phyloP scores from a whole-genome alignment of 2,797 vertebrate genomes.

The Diglossa cyanea region DNA sequence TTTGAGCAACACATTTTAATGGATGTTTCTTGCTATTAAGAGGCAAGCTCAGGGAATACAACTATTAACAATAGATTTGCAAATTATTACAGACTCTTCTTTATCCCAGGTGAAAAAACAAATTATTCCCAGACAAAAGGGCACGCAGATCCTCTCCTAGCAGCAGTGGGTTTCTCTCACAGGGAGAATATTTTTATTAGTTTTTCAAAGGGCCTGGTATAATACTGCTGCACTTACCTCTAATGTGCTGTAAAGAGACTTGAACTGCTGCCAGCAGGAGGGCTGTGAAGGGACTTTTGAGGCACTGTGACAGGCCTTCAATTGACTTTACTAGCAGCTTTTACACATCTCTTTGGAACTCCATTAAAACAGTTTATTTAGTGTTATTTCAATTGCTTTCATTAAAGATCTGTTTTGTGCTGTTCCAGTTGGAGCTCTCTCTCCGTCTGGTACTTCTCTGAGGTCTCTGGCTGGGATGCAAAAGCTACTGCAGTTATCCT shows the following conservation, averaged over 20 bases:
- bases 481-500: neutral
- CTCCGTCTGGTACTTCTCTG: neutral
- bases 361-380: constrained; percentile 53
- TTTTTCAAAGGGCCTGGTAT: constrained; percentile 15
- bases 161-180: neutral
- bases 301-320: constrained; percentile 38
- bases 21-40: neutral
- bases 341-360: constrained; percentile 23
- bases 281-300: constrained; percentile 23
- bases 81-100: neutral
- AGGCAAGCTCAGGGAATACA: neutral
- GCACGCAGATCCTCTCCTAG: neutral
- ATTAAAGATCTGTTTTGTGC: constrained; percentile 27
- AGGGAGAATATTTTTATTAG: neutral
- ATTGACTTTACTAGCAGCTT: constrained; percentile 35
- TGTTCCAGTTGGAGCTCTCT: neutral
- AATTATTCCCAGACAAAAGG: neutral
- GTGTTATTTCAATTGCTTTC: constrained; percentile 47
- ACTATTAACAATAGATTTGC: neutral
- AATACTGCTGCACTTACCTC: neutral
- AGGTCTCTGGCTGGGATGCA: neutral
- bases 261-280: constrained; percentile 12
- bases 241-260: neutral
- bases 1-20: neutral
- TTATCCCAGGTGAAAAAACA: neutral